These are phyloP conservation scores for Drosophila nr. fundita DNA, from an alignment of 2,888 invertebrate genomes.

Conservation along the genomic window DNA sequence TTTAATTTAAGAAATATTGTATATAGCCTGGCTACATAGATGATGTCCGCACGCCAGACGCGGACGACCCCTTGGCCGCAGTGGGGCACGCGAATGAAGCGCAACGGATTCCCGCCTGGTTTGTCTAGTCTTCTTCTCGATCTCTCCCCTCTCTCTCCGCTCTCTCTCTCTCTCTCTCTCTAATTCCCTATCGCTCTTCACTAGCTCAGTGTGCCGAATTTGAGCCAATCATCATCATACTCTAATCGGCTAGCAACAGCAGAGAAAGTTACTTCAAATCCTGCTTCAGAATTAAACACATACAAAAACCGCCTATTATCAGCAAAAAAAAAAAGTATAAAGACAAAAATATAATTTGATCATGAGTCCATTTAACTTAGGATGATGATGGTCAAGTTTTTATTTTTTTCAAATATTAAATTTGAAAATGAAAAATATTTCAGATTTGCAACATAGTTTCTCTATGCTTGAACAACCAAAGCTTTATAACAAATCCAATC, in stretches of 20 bases:
- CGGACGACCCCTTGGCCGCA: constrained; percentile 68
- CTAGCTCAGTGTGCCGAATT: constrained; percentile 60
- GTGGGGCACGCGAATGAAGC: constrained; percentile 50
- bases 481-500: not conserved
- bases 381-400: too few relatives aligned
- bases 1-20: constrained; percentile 79
- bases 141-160: constrained; percentile 17
- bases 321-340: too few relatives aligned
- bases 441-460: not conserved
- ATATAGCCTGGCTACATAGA: constrained; percentile 52
- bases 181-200: constrained; percentile 22
- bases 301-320: not conserved
- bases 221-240: constrained; percentile 28
- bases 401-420: too few relatives aligned
- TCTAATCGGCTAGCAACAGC: constrained; percentile 45
- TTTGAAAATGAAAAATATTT: too few relatives aligned
- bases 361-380: not conserved
- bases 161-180: not conserved
- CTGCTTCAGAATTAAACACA: not conserved
- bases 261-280: constrained; percentile 58
- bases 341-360: not conserved
- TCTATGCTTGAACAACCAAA: not conserved
- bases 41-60: constrained; percentile 38
- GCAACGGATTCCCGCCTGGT: constrained; percentile 42
- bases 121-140: constrained; percentile 21